A percentile compares a stretch with the other conserved stretches of the same genome.
Evolutionary conservation across 2,113 vertebrate genomes (phyloP).

Genomic region (Sciurus niger): DNA sequence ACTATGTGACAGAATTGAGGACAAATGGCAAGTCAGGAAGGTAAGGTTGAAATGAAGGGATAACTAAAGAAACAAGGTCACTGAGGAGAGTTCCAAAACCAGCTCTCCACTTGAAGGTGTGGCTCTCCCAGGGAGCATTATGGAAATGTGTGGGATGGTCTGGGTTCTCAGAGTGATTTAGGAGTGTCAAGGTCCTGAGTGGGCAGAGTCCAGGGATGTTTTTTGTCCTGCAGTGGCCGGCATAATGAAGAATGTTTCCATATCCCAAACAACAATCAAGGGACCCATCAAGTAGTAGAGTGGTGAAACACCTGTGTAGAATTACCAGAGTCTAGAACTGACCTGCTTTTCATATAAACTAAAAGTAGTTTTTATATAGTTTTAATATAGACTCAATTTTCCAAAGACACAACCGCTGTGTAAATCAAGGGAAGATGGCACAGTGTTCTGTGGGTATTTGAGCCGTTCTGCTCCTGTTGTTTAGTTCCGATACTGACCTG

Average conservation of each 20-base stretch:
- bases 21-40: neutral
- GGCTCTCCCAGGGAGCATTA: neutral
- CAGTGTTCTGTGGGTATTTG: neutral
- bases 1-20: neutral
- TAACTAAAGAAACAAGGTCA: neutral
- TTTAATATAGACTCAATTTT: neutral
- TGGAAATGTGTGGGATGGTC: neutral
- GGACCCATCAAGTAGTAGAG: neutral
- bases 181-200: neutral
- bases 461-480: neutral
- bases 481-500: neutral
- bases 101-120: neutral
- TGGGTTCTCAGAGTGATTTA: neutral
- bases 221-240: fast-evolving
- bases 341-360: neutral
- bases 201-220: neutral
- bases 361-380: neutral
- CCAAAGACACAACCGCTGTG: neutral
- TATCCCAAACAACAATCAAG: neutral
- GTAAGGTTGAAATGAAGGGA: neutral
- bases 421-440: neutral
- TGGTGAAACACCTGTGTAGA: neutral
- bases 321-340: neutral
- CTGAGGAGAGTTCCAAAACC: neutral
- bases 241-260: neutral